Conservation (phyloP, 2,113 vertebrate species). For the Cephalopterus ornatus region DNA sequence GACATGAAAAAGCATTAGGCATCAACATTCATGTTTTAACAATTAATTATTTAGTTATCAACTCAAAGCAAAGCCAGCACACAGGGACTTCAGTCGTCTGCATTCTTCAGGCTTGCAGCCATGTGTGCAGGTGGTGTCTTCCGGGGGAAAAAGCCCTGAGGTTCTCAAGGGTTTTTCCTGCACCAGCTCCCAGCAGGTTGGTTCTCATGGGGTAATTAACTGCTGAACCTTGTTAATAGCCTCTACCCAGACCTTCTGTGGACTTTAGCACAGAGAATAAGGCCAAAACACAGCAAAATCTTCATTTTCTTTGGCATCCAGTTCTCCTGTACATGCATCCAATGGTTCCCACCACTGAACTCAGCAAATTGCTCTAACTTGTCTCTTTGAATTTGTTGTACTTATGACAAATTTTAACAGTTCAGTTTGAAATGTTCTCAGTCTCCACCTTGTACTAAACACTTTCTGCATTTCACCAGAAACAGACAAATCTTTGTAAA, state of each 20-base stretch:
- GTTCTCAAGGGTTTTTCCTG: neutral
- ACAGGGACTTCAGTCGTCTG: accelerated
- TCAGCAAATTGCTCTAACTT: neutral
- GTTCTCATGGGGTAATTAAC: neutral
- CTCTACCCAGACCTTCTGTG: neutral
- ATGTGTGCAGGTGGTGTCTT: accelerated
- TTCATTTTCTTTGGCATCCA: neutral
- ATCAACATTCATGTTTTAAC: neutral
- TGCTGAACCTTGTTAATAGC: neutral
- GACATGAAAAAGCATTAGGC: neutral
- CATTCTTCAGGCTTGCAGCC: neutral
- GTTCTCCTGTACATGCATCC: neutral
- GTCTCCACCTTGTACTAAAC: neutral
- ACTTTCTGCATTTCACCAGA: neutral
- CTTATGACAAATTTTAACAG: neutral
- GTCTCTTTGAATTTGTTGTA: neutral
- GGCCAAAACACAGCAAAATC: neutral
- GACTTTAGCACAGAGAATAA: neutral
- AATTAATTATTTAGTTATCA: neutral
- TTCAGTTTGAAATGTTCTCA: neutral
- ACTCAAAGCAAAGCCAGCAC: neutral
- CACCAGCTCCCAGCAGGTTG: neutral
- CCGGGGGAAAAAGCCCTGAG: accelerated
- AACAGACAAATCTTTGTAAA: neutral
- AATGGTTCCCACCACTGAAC: neutral